Base-by-base conservation (phyloP, 2,888 invertebrate genomes). In the Cartodere bifasciata region DNA sequence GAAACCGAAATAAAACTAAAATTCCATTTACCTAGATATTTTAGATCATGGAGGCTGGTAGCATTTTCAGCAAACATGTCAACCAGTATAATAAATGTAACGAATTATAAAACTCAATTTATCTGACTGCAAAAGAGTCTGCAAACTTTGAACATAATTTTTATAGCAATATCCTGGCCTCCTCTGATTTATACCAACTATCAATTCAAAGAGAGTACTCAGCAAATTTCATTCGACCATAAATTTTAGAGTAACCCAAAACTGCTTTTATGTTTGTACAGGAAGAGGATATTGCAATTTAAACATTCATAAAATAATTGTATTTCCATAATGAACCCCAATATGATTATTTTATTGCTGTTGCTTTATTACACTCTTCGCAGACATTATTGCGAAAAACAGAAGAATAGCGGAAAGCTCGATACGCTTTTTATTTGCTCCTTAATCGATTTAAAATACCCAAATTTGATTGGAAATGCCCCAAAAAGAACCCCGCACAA, bases 121-220 rank as follows among this genome's bases (percentile, higher is more conserved):
- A 50, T 53, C 48, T 46, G 51, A 48, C 49, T 48, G 49, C 46
- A 47, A 49, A 48, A 51, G 52, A 52, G 51, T 48, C 52, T 49
- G 52, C 47, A 50, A 53, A 53, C 49, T 53, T 53, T 43, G 51
- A 44, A 53, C 53, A 53, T 53, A 53, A 53, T 53, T 53, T 53
- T 49, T 53, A 46, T 46, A 46, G 52, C 52, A 47, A 53, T 53
- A 53, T 53, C 53, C 52, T 51, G 48, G 42, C 45, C 26, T 5
- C 13, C 41, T 37, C 48, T 52, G 53, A 53, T 53, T 53, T 53
- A 52, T 53, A 40, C 41, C 36, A 43, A 53, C 52, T 52, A 53
- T 53, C 52, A 52, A 52, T 53, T 53, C 48, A 47, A 51, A 47
- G 48, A 48, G 50, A 52, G 51, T 53, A 53, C 53, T 53, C 53